Evolutionary conservation across 2,888 invertebrate genomes (phyloP).

Genomic region (Lycocerus yunnanus): DNA sequence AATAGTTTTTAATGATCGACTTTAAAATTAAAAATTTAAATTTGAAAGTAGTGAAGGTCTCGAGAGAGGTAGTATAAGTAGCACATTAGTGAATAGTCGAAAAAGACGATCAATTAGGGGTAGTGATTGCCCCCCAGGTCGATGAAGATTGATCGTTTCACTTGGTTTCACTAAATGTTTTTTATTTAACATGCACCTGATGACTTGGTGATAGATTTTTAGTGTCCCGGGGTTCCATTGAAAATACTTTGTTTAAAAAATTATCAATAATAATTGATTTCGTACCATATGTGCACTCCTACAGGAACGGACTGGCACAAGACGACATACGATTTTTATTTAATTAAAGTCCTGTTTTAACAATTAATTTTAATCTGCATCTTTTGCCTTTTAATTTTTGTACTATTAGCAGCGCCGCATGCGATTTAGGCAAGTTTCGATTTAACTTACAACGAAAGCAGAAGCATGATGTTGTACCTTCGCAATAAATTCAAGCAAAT

Average conservation of each 20-base stretch:
- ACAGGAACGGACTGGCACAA: not conserved
- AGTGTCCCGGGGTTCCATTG: conserved; percentile 19
- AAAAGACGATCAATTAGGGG: conserved; percentile 28
- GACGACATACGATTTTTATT: too few relatives aligned
- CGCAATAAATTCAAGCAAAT: too few relatives aligned
- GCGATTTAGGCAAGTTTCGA: too few relatives aligned
- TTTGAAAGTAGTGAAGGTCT: not conserved
- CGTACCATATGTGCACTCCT: not conserved
- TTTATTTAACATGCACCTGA: conserved; percentile 38
- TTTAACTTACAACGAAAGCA: too few relatives aligned
- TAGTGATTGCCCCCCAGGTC: conserved; percentile 30
- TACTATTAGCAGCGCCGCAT: too few relatives aligned
- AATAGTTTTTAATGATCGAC: not conserved
- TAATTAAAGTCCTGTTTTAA: too few relatives aligned
- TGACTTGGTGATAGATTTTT: conserved; percentile 33
- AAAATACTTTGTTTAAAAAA: conserved; percentile 24
- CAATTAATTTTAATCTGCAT: too few relatives aligned
- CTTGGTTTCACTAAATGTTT: conserved; percentile 32
- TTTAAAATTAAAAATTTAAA: conserved; percentile 1
- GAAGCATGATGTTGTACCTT: too few relatives aligned
- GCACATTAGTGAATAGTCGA: conserved; percentile 11
- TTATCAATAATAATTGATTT: not conserved
- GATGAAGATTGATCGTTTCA: conserved; percentile 34
- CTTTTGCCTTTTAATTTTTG: too few relatives aligned
- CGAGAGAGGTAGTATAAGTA: conserved; percentile 11